Conservation (phyloP, 2,113 vertebrate species). For the Saccopteryx bilineata region DNA sequence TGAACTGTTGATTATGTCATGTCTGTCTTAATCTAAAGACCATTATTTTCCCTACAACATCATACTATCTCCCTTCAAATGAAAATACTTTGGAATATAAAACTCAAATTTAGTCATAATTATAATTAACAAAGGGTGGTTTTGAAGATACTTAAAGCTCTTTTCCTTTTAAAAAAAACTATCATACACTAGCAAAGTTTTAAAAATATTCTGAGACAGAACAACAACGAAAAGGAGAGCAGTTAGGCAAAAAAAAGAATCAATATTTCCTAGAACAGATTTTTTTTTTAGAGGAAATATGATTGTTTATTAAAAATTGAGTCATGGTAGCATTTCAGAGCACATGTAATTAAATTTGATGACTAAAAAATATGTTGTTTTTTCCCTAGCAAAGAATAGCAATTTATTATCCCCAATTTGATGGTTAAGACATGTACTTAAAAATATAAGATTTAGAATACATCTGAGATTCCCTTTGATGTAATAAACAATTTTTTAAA, state of each 20-base stretch:
- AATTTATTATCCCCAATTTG: constrained; percentile 54
- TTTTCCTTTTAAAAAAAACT: constrained; percentile 34
- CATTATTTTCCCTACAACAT: background rate
- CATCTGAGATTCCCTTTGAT: background rate
- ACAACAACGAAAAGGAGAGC: background rate
- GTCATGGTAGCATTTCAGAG: constrained; percentile 58
- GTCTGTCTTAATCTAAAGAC: constrained; percentile 26
- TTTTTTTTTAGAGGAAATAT: constrained; percentile 72
- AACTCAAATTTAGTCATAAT: constrained; percentile 26
- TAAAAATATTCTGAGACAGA: constrained; percentile 40
- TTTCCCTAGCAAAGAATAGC: constrained; percentile 28
- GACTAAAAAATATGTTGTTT: constrained; percentile 26
- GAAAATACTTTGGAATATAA: constrained; percentile 12
- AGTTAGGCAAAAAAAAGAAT: constrained; percentile 49
- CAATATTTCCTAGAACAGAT: constrained; percentile 65
- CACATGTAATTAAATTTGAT: constrained; percentile 67
- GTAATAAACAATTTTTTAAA: constrained; percentile 39
- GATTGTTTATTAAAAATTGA: constrained; percentile 74
- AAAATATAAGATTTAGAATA: constrained; percentile 51
- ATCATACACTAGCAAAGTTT: background rate
- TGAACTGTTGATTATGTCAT: background rate
- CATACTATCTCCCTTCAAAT: background rate
- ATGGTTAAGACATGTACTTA: constrained; percentile 52
- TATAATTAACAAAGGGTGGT: background rate
- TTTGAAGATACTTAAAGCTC: constrained; percentile 31